Evolutionary conservation across 2,888 invertebrate species (phyloP), one percentile per base, ranked within the genome.

Genomic region (Eueremaeus valkanovi): DNA sequence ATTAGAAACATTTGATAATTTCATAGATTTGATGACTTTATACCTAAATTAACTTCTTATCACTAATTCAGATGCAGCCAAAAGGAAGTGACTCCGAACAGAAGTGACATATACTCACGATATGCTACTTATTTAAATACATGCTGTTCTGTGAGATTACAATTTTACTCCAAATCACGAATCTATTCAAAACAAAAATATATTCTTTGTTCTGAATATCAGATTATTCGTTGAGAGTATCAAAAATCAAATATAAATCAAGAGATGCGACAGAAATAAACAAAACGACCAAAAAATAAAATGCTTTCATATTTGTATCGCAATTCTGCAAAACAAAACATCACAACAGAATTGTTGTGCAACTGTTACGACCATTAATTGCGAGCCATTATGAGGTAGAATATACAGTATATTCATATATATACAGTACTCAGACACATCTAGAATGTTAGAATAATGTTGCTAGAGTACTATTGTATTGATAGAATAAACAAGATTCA

Each of bases 351-450:
- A 58, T 16, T 29, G 58, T 51, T 51, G 51, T 58, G 58, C 13
- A 70, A 70, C 42, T 42, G 42, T 70, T 70, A 16, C 42, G 24
- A 70, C 70, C 42, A 21, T 27, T 70, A 70, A 70, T 70, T 70
- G 70, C 70, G 29, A 42, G 45, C 45, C 45, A 70, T 42, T 70
- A 70, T 70, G 70, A 70, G 70, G 70, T 70, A 70, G 45, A 70
- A 70, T 27, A 70, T 21, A 55, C 13, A 55, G 21, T 55, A 24
- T 24, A 55, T 55, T 55, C 55, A 55, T n/a, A n/a, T n/a, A n/a
- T n/a, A n/a, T n/a, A n/a, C n/a, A n/a, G n/a, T n/a, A n/a, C n/a
- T n/a, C n/a, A n/a, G n/a, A n/a, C n/a, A n/a, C n/a, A n/a, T n/a
- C n/a, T n/a, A n/a, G n/a, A n/a, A n/a, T n/a, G n/a, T n/a, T n/a